These are phyloP conservation scores for Eurytoma adleriae DNA, from an alignment of 2,888 invertebrate genomes.

Conservation along the genomic window DNA sequence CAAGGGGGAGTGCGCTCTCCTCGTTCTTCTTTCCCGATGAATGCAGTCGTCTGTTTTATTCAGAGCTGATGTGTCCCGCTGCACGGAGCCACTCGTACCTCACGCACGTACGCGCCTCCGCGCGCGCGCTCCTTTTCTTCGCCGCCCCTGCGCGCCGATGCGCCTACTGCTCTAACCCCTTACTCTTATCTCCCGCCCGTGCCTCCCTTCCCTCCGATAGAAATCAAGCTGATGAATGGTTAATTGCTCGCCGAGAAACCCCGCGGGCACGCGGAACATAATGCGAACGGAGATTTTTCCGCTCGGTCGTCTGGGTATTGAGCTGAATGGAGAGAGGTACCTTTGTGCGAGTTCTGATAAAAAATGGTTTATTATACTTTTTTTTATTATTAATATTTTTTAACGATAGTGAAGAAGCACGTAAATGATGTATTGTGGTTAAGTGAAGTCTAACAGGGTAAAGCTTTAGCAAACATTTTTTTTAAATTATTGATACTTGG, in stretches of 20 bases:
- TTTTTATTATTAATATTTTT: neutral
- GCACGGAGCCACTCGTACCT: neutral
- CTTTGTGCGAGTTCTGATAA: neutral
- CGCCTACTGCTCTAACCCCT: neutral
- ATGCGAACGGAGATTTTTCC: too few species aligned
- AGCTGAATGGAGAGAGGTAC: too few species aligned
- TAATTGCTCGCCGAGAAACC: neutral
- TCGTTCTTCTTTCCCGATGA: neutral
- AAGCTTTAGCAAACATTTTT: too few species aligned
- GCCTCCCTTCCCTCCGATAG: neutral
- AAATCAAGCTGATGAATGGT: conserved; percentile 3
- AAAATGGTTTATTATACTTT: too few species aligned
- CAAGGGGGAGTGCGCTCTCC: neutral
- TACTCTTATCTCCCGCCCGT: neutral
- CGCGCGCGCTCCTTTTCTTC: neutral
- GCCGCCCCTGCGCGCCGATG: neutral
- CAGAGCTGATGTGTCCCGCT: conserved; percentile 14
- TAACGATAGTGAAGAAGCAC: too few species aligned
- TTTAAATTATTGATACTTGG: too few species aligned
- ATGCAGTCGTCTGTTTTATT: conserved; percentile 33
- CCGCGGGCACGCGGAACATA: too few species aligned
- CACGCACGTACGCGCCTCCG: neutral
- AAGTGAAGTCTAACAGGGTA: too few species aligned
- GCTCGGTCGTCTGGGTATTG: too few species aligned
- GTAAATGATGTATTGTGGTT: too few species aligned